Evolutionary conservation across 1,140 invertebrate species (phyloP), one percentile per base, ranked within the genome.

Genomic region (Asobara japonica): DNA sequence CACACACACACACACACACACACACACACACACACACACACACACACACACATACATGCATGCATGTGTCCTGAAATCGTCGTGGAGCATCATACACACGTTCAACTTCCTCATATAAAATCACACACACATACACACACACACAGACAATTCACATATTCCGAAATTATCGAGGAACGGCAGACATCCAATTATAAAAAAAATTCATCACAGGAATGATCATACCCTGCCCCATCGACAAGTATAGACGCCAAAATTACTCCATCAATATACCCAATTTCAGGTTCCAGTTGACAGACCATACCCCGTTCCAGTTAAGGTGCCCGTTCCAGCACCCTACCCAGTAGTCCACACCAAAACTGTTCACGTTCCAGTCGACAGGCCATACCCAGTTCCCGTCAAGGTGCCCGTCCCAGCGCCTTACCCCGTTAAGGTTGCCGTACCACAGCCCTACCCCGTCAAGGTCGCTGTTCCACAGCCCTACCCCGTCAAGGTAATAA

Each of bases 331-430:
- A 30, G 79, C 79, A 4, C 84, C 85, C 1, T 86, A 87, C 73
- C 86, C 86, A 60, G 86, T 86, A 0, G 65, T 87, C 11, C 78
- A 87, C 22, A 87, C 85, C 36, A 80, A 82, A 67, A 84, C 85
- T 0, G 69, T 88, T 66, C 8, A 73, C 20, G 83, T 88, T 33
- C 86, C 85, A 33, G 85, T 87, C 48, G 86, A 87, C 70, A 83
- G 79, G 60, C 85, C 84, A 18, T 78, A 79, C 68, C 84, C 84
- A 18, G 81, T 86, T 41, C 84, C 82, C 27, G 86, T 87, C 31
- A 83, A 83, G 73, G 85, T 86, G 7, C 79, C 84, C 68, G 79
- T 83, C 0, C 85, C 86, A 36, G 79, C 79, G 4, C 85, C 85
- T 25, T 86, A 85, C 79, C 86, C 86, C 56, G 85, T 87, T 65